Evolutionary conservation across 2,113 vertebrate genomes (phyloP).

Genomic region (Leptosomus discolor): DNA sequence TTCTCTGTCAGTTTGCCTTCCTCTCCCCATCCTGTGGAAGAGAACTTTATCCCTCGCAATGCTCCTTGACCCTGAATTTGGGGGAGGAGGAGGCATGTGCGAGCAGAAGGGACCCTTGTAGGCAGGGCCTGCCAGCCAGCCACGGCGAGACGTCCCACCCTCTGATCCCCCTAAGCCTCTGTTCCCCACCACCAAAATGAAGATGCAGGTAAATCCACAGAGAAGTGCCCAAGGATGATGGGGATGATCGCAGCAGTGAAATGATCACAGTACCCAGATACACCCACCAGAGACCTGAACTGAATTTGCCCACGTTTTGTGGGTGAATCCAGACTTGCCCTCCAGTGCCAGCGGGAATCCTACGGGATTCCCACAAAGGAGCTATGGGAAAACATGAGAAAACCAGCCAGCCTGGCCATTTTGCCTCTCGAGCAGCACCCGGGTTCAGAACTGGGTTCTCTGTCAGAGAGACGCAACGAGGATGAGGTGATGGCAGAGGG

Average conservation of each 20-base stretch:
- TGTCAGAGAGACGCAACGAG: background rate
- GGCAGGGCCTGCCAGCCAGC: background rate
- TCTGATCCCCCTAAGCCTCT: background rate
- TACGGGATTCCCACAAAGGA: background rate
- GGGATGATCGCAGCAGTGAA: background rate
- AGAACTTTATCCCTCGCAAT: background rate
- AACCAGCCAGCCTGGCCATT: background rate
- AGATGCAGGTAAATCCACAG: background rate
- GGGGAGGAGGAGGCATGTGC: background rate
- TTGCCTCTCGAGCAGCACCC: background rate
- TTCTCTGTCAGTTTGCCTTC: background rate
- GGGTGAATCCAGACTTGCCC: background rate
- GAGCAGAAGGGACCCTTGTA: background rate
- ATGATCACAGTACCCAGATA: background rate
- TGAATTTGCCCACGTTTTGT: fast-evolving
- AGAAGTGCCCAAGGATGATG: fast-evolving
- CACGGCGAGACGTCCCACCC: fast-evolving
- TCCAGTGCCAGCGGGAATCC: background rate
- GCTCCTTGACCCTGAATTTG: background rate
- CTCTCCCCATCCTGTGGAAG: background rate
- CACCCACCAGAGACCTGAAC: background rate
- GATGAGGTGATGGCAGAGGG: background rate
- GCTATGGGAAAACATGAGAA: background rate
- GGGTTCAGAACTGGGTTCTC: background rate
- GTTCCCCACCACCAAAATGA: background rate